Evolutionary conservation across 2,113 vertebrate genomes (phyloP).

Genomic region (Melanerpes formicivorus): DNA sequence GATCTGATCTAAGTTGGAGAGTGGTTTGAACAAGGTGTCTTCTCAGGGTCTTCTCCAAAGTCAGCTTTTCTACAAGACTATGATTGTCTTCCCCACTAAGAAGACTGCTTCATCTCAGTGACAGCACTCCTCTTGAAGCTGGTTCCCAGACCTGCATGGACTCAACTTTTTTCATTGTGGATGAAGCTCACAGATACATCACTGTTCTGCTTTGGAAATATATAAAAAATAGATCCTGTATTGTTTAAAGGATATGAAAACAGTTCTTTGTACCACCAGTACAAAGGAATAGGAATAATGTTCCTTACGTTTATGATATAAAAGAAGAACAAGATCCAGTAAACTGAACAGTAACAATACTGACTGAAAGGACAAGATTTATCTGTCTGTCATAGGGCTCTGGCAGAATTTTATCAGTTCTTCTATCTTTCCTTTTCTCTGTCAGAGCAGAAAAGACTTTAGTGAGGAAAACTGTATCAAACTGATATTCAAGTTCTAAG

Average conservation of each 20-base stretch:
- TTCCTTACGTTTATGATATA: not conserved
- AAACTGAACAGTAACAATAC: not conserved
- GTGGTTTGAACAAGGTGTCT: not conserved
- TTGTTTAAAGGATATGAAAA: not conserved
- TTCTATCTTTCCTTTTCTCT: slow-evolving; percentile 14
- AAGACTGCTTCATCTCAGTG: not conserved
- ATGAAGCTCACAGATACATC: not conserved
- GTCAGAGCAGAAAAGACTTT: not conserved
- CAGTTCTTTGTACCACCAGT: not conserved
- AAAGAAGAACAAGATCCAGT: not conserved
- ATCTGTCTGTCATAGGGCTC: not conserved
- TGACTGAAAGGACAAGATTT: not conserved
- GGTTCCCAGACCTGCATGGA: not conserved
- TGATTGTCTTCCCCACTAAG: not conserved
- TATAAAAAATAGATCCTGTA: not conserved
- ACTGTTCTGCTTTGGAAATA: not conserved
- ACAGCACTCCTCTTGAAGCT: not conserved
- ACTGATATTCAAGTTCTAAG: slow-evolving; percentile 26
- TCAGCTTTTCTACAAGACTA: not conserved
- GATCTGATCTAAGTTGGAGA: not conserved
- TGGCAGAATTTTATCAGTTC: not conserved
- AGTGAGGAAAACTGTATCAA: not conserved
- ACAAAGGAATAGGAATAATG: not conserved
- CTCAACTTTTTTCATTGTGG: not conserved
- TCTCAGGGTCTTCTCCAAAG: not conserved